Conservation (phyloP, 2,797 vertebrate species). For the Telmatherina bonti region DNA sequence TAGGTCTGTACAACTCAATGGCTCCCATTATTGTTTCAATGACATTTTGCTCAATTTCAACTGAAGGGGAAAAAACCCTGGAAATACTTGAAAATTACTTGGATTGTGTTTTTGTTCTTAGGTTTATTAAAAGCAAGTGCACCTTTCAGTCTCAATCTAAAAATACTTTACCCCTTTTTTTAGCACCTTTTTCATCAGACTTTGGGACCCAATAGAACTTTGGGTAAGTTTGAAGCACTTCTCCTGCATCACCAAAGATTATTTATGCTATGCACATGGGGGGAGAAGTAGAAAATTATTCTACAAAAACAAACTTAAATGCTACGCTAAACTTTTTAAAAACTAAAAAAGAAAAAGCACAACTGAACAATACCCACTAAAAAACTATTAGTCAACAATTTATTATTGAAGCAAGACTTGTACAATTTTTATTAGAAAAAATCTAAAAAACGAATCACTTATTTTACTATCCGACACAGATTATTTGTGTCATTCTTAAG, state of each 20-base stretch:
- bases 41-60: constrained; percentile 79
- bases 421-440: not conserved
- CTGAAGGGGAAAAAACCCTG: constrained; percentile 61
- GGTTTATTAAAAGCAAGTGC: constrained; percentile 32
- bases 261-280: constrained; percentile 38
- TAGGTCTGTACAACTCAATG: constrained; percentile 74
- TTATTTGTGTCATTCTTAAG: constrained; percentile 16
- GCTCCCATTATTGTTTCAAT: constrained; percentile 83
- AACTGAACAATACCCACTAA: not conserved
- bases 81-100: constrained; percentile 71
- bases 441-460: not conserved
- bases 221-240: constrained; percentile 48
- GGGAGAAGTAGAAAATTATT: constrained; percentile 32
- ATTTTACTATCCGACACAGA: constrained; percentile 6
- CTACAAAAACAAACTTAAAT: constrained; percentile 23
- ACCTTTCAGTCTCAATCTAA: constrained; percentile 14
- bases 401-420: not conserved
- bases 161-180: constrained; percentile 9
- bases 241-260: constrained; percentile 29
- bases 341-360: constrained; percentile 13
- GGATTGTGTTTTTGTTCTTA: not conserved
- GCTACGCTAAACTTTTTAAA: constrained; percentile 16
- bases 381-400: not conserved
- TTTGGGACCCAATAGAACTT: constrained; percentile 57
- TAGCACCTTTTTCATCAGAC: constrained; percentile 28